A percentile compares a stretch with the other conserved stretches of the same genome.
Evolutionary conservation across 2,113 vertebrate genomes (phyloP).

Genomic region (Strix uralensis): DNA sequence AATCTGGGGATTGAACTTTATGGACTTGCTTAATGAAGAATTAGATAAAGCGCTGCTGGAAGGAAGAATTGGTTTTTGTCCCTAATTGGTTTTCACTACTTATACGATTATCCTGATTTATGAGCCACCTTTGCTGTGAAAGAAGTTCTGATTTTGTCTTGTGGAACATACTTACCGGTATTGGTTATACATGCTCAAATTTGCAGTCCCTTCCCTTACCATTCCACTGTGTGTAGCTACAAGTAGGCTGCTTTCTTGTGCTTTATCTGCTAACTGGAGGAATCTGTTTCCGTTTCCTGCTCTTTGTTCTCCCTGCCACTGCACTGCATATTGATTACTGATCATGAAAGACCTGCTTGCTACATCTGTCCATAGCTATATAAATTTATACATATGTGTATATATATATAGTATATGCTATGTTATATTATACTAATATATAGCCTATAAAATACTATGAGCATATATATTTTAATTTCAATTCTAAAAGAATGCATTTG

Average conservation of each 20-base stretch:
- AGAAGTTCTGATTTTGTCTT: not conserved
- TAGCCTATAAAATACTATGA: not conserved
- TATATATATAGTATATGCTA: not conserved
- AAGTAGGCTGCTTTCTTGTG: not conserved
- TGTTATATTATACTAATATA: not conserved
- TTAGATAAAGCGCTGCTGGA: not conserved
- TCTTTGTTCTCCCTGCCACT: not conserved
- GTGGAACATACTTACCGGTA: not conserved
- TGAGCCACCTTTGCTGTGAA: not conserved
- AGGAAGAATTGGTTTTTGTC: not conserved
- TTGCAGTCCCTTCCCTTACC: not conserved
- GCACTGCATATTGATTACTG: not conserved
- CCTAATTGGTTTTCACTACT: slow-evolving; percentile 3
- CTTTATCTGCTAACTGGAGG: not conserved
- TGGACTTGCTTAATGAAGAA: not conserved
- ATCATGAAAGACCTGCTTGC: not conserved
- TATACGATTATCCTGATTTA: not conserved
- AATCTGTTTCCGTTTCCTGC: not conserved
- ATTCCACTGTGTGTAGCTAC: not conserved
- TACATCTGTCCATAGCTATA: not conserved
- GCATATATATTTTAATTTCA: not conserved
- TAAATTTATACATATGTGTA: not conserved
- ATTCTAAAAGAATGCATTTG: not conserved
- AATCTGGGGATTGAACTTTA: not conserved
- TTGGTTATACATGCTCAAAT: not conserved